Evolutionary conservation across 2,113 vertebrate genomes (phyloP).

Genomic region (Menidia beryllina): DNA sequence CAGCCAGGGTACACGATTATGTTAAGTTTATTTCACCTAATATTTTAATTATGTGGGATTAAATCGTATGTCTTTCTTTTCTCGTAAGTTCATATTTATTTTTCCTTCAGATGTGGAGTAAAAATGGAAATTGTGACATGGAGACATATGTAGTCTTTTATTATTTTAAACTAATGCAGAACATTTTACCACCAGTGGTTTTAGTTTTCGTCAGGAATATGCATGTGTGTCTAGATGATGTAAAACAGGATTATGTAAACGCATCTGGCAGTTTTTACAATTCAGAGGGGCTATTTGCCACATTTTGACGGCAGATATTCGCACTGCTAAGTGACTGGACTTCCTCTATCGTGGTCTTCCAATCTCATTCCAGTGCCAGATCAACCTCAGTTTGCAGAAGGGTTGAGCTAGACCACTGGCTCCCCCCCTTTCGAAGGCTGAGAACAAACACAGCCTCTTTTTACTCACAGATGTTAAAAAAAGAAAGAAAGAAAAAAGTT

Average conservation of each 20-base stretch:
- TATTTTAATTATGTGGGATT: not conserved
- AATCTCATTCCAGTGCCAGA: constrained; percentile 79
- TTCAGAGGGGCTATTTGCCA: not conserved
- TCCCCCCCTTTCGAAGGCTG: constrained; percentile 81
- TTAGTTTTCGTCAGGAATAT: too few species aligned
- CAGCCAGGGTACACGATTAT: too few species aligned
- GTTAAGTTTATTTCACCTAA: not conserved
- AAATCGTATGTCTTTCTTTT: too few species aligned
- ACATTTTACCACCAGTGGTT: too few species aligned
- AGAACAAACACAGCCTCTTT: constrained; percentile 49
- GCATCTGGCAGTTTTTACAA: not conserved
- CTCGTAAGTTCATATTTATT: too few species aligned
- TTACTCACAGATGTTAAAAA: not conserved
- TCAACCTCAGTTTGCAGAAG: constrained; percentile 80
- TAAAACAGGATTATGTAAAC: not conserved
- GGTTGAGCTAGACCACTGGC: constrained; percentile 71
- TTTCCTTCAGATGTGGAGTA: too few species aligned
- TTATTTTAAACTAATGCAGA: too few species aligned
- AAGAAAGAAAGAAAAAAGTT: not conserved
- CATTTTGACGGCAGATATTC: not conserved
- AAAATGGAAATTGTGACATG: too few species aligned
- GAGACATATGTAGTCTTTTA: too few species aligned
- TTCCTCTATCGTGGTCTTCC: constrained; percentile 66
- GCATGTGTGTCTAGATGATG: not conserved
- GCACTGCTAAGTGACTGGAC: constrained; percentile 79